Conservation (phyloP, 2,797 vertebrate genomes). For the Anabacerthia variegaticeps region DNA sequence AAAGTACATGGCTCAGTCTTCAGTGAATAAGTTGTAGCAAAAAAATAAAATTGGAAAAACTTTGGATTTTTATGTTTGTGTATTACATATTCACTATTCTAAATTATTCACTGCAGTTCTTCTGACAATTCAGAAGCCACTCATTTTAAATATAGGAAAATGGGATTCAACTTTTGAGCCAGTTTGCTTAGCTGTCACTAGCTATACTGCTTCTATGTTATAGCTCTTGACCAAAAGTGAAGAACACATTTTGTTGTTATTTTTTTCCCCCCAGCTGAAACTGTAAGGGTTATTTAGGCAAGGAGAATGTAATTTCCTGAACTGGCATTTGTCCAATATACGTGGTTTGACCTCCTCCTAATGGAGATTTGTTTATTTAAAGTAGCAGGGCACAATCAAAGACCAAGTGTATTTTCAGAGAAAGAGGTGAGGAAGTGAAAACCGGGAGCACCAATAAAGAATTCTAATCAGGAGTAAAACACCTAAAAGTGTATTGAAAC, state of each 20-base stretch:
- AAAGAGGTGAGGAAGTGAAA: constrained; percentile 37
- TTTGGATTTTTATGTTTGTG: not conserved
- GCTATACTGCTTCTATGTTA: not conserved
- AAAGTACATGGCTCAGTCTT: not conserved
- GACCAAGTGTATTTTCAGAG: constrained; percentile 23
- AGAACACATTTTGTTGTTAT: not conserved
- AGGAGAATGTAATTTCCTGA: constrained; percentile 51
- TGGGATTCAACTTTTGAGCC: not conserved
- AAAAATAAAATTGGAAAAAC: not conserved
- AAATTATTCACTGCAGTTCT: not conserved
- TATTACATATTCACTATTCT: not conserved
- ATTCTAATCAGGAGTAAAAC: constrained; percentile 51
- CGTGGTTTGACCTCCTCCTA: constrained; percentile 13
- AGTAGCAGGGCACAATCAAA: constrained; percentile 46
- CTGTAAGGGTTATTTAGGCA: constrained; percentile 4
- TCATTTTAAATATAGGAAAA: not conserved
- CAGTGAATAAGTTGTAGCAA: not conserved
- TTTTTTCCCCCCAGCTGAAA: not conserved
- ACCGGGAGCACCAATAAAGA: constrained; percentile 26
- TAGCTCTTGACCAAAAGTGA: not conserved
- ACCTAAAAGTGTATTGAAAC: constrained; percentile 11
- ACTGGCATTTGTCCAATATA: constrained; percentile 26
- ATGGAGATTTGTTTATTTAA: constrained; percentile 44
- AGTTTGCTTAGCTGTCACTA: not conserved
- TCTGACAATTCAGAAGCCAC: not conserved